Evolutionary conservation across 2,113 vertebrate genomes (phyloP), one percentile per base, ranked within the genome.

Genomic region (Alexandromys fortis): DNA sequence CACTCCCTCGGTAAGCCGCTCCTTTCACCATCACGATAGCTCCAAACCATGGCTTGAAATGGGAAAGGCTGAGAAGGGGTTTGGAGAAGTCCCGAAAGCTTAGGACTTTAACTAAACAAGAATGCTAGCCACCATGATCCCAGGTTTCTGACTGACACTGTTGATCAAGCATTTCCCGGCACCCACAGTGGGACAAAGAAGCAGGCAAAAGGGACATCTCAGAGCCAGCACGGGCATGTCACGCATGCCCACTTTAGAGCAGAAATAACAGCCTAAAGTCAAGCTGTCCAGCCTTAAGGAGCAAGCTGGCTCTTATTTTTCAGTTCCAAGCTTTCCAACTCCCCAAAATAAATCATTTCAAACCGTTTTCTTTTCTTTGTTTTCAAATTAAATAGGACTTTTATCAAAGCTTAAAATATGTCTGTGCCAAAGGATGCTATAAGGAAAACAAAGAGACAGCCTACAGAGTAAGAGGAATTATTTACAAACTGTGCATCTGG

Each of bases 1-100:
- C 97, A 99, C 98, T 0, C 99, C 99, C 93, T 99, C 99, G 4
- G 99, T 99, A 99, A 99, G 99, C 98, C 91, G 73, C 70, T 95
- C 82, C 21, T 96, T 97, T 92, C 93, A 55, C 87, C 78, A 22
- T 55, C 79, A 76, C 10, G 81, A 33, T 77, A 76, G 86, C 35
- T 95, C 52, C 68, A 89, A 92, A 68, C 55, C 75, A 76, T 45
- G 85, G 67, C 35, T 95, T 45, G 73, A 89, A 96, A 89, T 55
- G 86, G 47, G 49, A 73, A 73, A 92, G 82, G 55, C 30, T 81
- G 33, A 92, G 70, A 94, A 92, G 35, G 11, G 35, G 94, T 87
- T 87, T 91, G n/a, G 92, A 93, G 22, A 22, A 90, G 49, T 94
- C 55, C 73, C 42, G 58, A 89, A 95, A 96, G 91, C 81, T 95